Evolutionary conservation across 1,140 invertebrate species (phyloP).

Genomic region (Steinernema khuongi): DNA sequence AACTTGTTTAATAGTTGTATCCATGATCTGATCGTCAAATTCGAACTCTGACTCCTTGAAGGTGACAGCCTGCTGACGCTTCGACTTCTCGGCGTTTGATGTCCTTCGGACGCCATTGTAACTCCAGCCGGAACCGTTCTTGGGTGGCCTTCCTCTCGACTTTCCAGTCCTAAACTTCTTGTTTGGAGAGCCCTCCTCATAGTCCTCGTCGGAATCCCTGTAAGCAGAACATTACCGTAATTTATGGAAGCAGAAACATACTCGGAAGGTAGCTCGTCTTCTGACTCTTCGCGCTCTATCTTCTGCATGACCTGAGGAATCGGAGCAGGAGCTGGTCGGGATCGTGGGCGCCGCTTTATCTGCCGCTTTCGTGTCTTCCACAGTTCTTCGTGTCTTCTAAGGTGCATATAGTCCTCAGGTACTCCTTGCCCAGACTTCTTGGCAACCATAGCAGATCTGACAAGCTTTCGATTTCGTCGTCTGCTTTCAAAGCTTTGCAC

Average conservation of each 20-base stretch:
- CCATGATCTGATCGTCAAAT: constrained; percentile 5
- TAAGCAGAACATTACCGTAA: background rate
- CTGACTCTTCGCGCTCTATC: background rate
- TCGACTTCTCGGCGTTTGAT: background rate
- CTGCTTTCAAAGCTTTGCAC: no score
- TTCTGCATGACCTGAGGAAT: background rate
- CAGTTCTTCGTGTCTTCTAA: background rate
- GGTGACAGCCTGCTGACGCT: background rate
- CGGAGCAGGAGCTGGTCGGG: background rate
- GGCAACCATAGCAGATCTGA: background rate
- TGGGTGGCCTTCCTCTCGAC: background rate
- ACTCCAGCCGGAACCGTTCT: background rate
- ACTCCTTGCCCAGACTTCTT: background rate
- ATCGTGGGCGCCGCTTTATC: background rate
- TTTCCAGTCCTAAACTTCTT: background rate
- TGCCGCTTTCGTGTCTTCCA: background rate
- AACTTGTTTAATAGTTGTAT: constrained; percentile 3
- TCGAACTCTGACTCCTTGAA: background rate
- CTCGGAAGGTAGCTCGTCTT: background rate
- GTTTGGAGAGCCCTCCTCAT: background rate
- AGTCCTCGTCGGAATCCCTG: background rate
- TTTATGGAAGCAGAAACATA: background rate
- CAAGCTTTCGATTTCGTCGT: background rate
- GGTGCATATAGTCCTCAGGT: background rate
- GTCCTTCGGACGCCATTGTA: background rate